Evolutionary conservation across 1,140 invertebrate genomes (phyloP), one percentile per base, ranked within the genome.

Genomic region (Probaryconus sp.): DNA sequence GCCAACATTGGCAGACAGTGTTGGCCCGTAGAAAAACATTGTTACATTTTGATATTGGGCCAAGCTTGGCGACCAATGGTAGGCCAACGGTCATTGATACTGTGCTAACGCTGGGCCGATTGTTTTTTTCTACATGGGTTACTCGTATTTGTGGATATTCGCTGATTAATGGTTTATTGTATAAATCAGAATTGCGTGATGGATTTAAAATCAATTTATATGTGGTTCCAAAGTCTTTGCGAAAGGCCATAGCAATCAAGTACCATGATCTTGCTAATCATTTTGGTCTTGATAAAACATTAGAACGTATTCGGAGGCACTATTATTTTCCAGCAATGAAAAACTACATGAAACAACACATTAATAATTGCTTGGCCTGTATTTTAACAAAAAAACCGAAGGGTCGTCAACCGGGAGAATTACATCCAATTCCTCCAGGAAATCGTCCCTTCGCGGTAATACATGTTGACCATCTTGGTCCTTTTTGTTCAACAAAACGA

Each of bases 391-490:
- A 56, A 6, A 31, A 6, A n/a, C 21, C 20, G 24, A 4, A 5
- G 1, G 50, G 50, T n/a, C 17, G 24, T 17, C 10, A 28, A 30
- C 2, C 4, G n/a, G 70, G 73, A 1, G 67, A 51, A 7, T 24
- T 75, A 31, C 51, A 78, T 43, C 67, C 47, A 2, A 72, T 79
- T 21, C 35, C 28, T 11, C 63, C 63, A 21, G 48, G 56, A 17
- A 5, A 30, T 1, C 35, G 55, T 11, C 78, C 76, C 2, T 76
- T 78, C 28, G 48, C 58, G 6, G 42, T 56, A 1, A 21, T 77
- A 5, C 71, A 72, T 43, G 5, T 53, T 0, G 75, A 76, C 40
- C 76, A 80, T 30, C 11, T 78, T 0, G 76, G 67, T 1, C 78
- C 79, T 5, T 50, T 63, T 17, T 14, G 18, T 0, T 31, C 43